Conservation (phyloP, 2,113 vertebrate species). For the Tetrao urogallus region DNA sequence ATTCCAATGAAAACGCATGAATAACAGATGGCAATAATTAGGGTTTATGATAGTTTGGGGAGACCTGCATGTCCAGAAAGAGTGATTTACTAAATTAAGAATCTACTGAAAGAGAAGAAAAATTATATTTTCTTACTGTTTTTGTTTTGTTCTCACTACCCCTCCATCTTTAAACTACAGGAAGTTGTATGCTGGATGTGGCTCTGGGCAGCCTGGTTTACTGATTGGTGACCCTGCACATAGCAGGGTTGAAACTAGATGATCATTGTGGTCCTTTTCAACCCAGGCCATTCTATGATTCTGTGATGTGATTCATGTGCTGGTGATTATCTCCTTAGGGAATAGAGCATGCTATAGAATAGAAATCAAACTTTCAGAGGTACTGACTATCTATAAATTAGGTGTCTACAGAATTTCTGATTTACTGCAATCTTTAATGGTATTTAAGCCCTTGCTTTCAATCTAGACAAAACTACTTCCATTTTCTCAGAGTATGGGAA, state of each 20-base stretch:
- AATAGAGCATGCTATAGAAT: background rate
- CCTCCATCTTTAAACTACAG: background rate
- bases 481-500: background rate
- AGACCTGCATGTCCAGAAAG: background rate
- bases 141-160: background rate
- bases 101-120: background rate
- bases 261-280: too few species aligned
- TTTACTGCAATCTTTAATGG: background rate
- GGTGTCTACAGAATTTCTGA: background rate
- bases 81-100: constrained; percentile 22
- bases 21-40: constrained; percentile 31
- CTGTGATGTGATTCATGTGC: background rate
- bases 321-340: background rate
- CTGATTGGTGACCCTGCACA: too few species aligned
- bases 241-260: too few species aligned
- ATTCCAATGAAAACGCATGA: background rate
- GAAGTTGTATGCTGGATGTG: background rate
- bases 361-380: background rate
- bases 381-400: background rate
- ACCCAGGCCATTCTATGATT: too few species aligned
- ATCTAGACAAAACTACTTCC: background rate
- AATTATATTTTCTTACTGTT: background rate
- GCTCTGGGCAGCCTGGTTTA: too few species aligned
- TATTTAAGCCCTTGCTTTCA: background rate
- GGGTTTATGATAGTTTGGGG: background rate